Conservation (phyloP, 35 echinoderm and acorn worm genomes). For the Chiridota heheva region DNA sequence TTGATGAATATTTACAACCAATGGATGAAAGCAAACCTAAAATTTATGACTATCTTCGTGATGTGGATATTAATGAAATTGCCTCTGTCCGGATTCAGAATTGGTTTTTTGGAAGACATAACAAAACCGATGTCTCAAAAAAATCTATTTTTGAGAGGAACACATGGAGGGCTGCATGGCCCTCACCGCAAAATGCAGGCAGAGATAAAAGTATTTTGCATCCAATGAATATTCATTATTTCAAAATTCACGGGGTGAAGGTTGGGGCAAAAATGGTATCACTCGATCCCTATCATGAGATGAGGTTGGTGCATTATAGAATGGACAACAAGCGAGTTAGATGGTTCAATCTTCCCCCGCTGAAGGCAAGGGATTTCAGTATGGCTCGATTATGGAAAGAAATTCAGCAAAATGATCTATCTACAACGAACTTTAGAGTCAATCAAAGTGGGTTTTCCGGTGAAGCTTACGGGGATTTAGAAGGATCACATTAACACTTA, state of each 20-base stretch:
- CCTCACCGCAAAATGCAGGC: conserved; percentile 41
- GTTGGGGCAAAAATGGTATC: conserved; percentile 40
- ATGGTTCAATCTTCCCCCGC: conserved; percentile 29
- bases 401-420: too few relatives aligned
- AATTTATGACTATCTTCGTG: conserved; percentile 56
- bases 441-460: too few relatives aligned
- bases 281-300: conserved; percentile 51
- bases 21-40: conserved; percentile 59
- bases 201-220: conserved; percentile 57
- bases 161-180: conserved; percentile 22
- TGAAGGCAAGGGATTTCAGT: conserved; percentile 34
- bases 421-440: too few relatives aligned
- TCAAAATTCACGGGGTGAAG: conserved; percentile 67
- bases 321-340: conserved; percentile 30
- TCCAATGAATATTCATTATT: conserved; percentile 65
- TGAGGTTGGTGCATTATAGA: conserved; percentile 66
- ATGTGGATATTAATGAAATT: conserved; percentile 20
- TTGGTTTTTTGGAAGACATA: conserved; percentile 82
- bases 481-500: too few relatives aligned
- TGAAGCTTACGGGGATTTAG: too few relatives aligned
- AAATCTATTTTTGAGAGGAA: conserved; percentile 49
- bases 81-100: conserved; percentile 61
- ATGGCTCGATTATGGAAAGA: conserved; percentile 41
- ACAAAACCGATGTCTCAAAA: not conserved
- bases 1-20: conserved; percentile 88